Evolutionary conservation across 2,888 invertebrate genomes (phyloP).

Genomic region (Lepidonotus clava): DNA sequence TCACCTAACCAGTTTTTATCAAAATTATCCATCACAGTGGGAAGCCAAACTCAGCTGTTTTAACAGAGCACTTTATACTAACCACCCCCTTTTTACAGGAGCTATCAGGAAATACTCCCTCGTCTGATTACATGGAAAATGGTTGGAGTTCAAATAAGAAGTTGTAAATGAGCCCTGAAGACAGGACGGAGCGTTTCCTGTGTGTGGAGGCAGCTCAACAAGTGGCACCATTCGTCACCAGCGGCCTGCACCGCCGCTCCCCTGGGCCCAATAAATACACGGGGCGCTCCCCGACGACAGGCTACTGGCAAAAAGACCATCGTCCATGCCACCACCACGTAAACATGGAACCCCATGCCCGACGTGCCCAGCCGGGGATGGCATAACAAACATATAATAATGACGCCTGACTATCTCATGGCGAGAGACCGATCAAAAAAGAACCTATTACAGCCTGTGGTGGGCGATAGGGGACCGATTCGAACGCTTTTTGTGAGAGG

Average conservation of each 20-base stretch:
- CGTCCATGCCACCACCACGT: background rate
- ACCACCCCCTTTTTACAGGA: background rate
- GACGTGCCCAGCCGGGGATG: background rate
- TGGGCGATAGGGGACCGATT: no score
- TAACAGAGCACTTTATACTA: no score
- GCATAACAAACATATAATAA: slow-evolving; percentile 12
- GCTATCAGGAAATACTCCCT: background rate
- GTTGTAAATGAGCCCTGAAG: background rate
- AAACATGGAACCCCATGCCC: background rate
- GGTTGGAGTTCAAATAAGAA: background rate
- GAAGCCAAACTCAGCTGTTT: no score
- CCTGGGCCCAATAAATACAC: background rate
- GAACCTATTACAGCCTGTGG: no score
- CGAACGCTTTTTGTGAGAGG: no score
- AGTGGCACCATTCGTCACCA: background rate
- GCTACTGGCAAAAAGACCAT: no score
- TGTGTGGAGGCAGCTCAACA: background rate
- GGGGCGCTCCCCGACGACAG: background rate
- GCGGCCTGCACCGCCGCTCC: background rate
- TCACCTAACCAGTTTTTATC: no score
- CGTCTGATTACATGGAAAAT: background rate
- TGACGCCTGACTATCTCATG: no score
- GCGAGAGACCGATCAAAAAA: no score
- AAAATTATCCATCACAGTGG: no score
- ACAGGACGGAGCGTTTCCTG: background rate